Conservation (phyloP, 1,140 invertebrate genomes). For the Lethrus apterus region DNA sequence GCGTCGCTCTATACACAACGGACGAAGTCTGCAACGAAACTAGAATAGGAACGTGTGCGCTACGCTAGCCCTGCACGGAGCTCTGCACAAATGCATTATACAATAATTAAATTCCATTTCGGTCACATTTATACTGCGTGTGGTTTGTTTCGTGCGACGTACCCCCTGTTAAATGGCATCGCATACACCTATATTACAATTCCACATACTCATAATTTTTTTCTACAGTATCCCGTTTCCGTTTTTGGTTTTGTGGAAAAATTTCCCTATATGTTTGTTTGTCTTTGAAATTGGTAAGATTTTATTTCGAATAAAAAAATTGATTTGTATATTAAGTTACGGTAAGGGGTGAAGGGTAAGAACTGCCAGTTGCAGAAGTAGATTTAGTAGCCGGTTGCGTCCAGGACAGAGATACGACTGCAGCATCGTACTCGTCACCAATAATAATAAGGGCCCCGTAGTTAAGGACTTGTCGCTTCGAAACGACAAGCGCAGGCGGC, state of each 20-base stretch:
- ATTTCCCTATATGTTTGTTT: no score
- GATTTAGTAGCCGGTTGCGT: slow-evolving; percentile 21
- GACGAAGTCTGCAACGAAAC: slow-evolving; percentile 1
- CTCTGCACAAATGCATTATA: slow-evolving; percentile 35
- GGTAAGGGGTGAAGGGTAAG: neutral
- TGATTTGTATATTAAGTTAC: no score
- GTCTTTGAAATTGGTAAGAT: no score
- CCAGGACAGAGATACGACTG: slow-evolving; percentile 19
- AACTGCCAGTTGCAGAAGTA: slow-evolving; percentile 22
- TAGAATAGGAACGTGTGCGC: no score
- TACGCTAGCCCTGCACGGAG: slow-evolving; percentile 16
- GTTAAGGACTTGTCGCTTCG: slow-evolving; percentile 21
- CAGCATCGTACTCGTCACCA: slow-evolving; percentile 17
- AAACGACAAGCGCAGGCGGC: slow-evolving; percentile 21
- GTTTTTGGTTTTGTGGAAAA: no score
- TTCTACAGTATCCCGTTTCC: slow-evolving; percentile 18
- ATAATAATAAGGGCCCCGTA: slow-evolving; percentile 23
- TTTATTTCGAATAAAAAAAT: no score
- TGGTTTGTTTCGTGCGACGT: slow-evolving; percentile 25
- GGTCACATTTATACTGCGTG: slow-evolving; percentile 36
- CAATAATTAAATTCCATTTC: slow-evolving; percentile 40
- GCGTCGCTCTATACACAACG: no score
- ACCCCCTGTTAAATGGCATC: slow-evolving; percentile 33
- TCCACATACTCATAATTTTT: slow-evolving; percentile 39
- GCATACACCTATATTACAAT: slow-evolving; percentile 39